Evolutionary conservation across 2,113 vertebrate genomes (phyloP), one percentile per base, ranked within the genome.

Genomic region (Limanda limanda): DNA sequence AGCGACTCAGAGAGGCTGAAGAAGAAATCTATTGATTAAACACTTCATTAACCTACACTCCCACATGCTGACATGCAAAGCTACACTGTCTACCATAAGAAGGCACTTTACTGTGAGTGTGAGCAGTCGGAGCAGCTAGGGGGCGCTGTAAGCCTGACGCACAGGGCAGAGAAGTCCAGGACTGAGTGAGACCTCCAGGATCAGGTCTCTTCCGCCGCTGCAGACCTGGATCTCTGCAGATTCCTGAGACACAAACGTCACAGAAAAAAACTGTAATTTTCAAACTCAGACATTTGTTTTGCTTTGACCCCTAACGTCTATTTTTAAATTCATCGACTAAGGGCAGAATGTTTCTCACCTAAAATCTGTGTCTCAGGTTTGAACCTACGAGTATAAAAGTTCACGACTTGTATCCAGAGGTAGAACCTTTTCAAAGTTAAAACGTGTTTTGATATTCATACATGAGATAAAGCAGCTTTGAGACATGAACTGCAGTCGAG

Each of bases 221-320:
- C 6, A 91, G 67, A 23, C 68, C 8, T 0, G 81, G 89, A 35
- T 90, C 84, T 58, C 90, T 84, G 68, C 70, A 63, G 71, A 84
- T 5, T 7, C 75, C 90, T 91, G 81, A 79, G 13, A 47, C 18
- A 42, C 45, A 68, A 9, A 20, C 14, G 13, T 45, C 42, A 45
- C 11, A 54, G 51, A 11, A 21, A 54, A 4, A 48, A 14, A 48
- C 17, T 18, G 45, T 45, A 4, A 4, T 15, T 45, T 15, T 45
- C 45, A 48, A 17, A 18, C 45, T 17, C 45, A 47, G 14, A 47
- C 13, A 17, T 47, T 14, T 47, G 45, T 47, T 15, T 47, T 31
- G 45, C 1, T 40, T 40, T 40, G 37, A 40, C 37, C 9, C 37
- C 37, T 40, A 2, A 11, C 11, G 45, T 47, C 45, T 15, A 15